These are phyloP conservation scores for Rhinoderma darwinii DNA, from an alignment of 2,113 vertebrate species.

Conservation along the genomic window DNA sequence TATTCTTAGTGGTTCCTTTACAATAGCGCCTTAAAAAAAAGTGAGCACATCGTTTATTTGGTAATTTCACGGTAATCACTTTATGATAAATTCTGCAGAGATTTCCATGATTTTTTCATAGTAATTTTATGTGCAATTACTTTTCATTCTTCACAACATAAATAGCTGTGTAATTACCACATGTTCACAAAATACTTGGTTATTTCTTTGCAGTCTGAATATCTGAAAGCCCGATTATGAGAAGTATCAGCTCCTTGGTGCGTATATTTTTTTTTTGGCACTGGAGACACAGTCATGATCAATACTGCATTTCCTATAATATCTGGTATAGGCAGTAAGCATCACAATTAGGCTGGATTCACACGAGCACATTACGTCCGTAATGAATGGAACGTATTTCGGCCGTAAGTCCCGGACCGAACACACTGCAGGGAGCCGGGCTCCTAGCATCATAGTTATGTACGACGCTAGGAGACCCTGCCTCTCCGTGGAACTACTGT, in stretches of 20 bases:
- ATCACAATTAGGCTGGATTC: too few species aligned
- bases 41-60: conserved; percentile 6
- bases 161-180: conserved; percentile 30
- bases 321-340: neutral
- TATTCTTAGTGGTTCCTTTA: neutral
- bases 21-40: conserved; percentile 14
- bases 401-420: too few species aligned
- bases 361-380: too few species aligned
- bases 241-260: conserved; percentile 27
- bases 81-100: conserved; percentile 20
- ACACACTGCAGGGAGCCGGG: too few species aligned
- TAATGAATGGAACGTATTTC: too few species aligned
- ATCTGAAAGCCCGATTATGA: neutral
- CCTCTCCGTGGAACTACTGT: too few species aligned
- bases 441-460: too few species aligned
- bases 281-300: neutral
- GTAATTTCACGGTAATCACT: conserved; percentile 43
- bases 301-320: neutral
- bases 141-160: conserved; percentile 37
- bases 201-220: neutral
- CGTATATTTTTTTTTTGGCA: neutral
- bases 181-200: conserved; percentile 25
- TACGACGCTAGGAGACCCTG: too few species aligned
- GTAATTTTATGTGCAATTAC: conserved; percentile 45
- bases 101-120: conserved; percentile 18